These are phyloP conservation scores for Eulemur macaco DNA, from an alignment of 2,113 vertebrate species.

Conservation along the genomic window DNA sequence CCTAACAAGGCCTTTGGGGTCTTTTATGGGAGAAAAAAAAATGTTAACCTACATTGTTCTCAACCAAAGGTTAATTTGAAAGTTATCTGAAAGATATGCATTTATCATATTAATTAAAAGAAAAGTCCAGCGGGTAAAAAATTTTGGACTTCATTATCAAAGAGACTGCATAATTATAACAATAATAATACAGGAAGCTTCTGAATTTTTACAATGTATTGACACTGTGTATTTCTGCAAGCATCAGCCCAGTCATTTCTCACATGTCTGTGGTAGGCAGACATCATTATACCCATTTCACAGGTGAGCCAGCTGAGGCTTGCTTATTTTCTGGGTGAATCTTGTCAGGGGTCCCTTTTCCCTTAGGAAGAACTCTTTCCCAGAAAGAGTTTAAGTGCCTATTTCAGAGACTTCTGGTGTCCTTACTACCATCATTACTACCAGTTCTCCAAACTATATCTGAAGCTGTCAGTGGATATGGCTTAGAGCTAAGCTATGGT, in stretches of 20 bases:
- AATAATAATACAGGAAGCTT: not conserved
- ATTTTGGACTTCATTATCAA: not conserved
- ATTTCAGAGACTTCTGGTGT: not conserved
- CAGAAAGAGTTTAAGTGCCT: not conserved
- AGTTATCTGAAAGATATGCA: not conserved
- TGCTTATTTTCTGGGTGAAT: not conserved
- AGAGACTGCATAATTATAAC: not conserved
- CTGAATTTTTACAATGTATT: not conserved
- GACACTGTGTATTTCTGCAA: not conserved
- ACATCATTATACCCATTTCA: not conserved
- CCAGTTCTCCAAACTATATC: not conserved
- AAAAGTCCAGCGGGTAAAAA: slow-evolving; percentile 35
- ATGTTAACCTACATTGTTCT: slow-evolving; percentile 20
- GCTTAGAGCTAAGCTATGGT: not conserved
- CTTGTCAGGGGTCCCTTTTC: not conserved
- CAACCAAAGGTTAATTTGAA: slow-evolving; percentile 57
- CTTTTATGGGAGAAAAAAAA: not conserved
- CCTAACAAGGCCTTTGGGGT: slow-evolving; percentile 32
- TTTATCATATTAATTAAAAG: slow-evolving; percentile 43
- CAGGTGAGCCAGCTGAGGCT: not conserved
- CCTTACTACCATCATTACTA: not conserved
- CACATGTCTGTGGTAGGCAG: not conserved
- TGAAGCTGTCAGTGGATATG: not conserved
- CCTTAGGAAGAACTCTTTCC: not conserved
- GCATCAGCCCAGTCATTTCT: not conserved